Evolutionary conservation across 2,888 invertebrate species (phyloP), one percentile per base, ranked within the genome.

Genomic region (Megaustenia siamemsis): DNA sequence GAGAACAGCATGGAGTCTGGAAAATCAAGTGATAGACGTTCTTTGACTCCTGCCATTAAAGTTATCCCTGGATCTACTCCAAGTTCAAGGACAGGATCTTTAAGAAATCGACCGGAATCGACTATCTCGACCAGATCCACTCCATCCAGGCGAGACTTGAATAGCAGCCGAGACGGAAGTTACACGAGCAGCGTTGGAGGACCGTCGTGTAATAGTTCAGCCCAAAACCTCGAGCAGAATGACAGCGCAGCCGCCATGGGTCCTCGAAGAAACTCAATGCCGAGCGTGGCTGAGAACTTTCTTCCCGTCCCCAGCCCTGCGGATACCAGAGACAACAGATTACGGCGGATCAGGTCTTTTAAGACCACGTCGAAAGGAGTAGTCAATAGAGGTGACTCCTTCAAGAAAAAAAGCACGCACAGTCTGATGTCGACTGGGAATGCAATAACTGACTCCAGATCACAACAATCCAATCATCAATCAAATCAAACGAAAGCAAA

Each of bases 301-400:
- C 81, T 88, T 21, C 68, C 45, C 69, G 86, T 88, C 12, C 88
- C 88, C 24, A 84, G 80, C 38, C n/a, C 79, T 12, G 87, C 82
- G 24, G 83, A 83, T 83, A 85, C 66, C 80, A 86, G 83, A 32
- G 86, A 78, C 78, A 81, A 56, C 86, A 87, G 86, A 86, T 71
- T 89, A 40, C 79, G 86, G 93, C 95, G 98, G 88, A 96, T 98
- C 89, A 95, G 98, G 89, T 98, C 98, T 94, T 98, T 98, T 95
- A 97, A 97, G 92, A 98, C 98, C 90, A 98, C 98, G 43, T 97
- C 97, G 93, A 96, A 97, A 94, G 98, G 98, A 35, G 96, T 98
- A 32, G 96, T 98, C 87, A 98, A 98, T 94, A 95, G 98, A 76
- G 98, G 98, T 0, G 98, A 99, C 94, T 98, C 98, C 21, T 95